Evolutionary conservation across 2,797 vertebrate genomes (phyloP), one percentile per base, ranked within the genome.

Genomic region (Sparus aurata): DNA sequence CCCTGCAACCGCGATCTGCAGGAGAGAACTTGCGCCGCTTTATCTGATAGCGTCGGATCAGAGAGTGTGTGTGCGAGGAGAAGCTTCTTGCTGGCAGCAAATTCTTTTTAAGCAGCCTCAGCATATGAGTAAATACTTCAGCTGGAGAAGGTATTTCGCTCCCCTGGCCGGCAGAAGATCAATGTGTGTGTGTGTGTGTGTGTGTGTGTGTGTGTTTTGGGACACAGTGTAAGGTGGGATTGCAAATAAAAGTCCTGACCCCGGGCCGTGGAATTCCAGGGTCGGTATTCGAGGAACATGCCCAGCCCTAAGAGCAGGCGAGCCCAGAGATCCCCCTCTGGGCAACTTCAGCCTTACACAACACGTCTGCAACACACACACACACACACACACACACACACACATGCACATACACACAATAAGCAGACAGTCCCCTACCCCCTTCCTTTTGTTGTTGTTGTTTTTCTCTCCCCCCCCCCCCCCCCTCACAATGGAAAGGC

Each of bases 391-490:
- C 77, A 82, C 63, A 25, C 54, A 13, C 82, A 77, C 88, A 85
- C 64, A 61, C 69, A 65, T 71, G 67, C 70, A 61, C 68, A 73
- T 16, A 60, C 70, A 66, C 88, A 86, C 79, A 88, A 82, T 84
- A 84, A 75, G 86, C 87, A 93, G 89, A 92, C 81, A 87, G 80
- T 79, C 87, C 90, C 88, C 90, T 86, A 79, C 90, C 91, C 90
- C 89, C 91, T 87, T 92, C 80, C 89, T 83, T 92, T 91, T 92
- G 85, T 94, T 93, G 91, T 92, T 92, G 91, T 92, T 93, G 88
- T 92, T 90, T 73, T 90, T 89, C 87, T 84, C 77, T 63, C 81
- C 80, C 72, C 75, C 83, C 83, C 80, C 72, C 75, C 83, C 83
- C 85, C 84, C 78, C 70, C 72, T 82, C 75, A 85, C 92, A 92